Percentiles rank a stretch among this genome's conserved stretches.
phyloP scores from a whole-genome alignment of 2,888 invertebrate species.

The Tortrix viridana region DNA sequence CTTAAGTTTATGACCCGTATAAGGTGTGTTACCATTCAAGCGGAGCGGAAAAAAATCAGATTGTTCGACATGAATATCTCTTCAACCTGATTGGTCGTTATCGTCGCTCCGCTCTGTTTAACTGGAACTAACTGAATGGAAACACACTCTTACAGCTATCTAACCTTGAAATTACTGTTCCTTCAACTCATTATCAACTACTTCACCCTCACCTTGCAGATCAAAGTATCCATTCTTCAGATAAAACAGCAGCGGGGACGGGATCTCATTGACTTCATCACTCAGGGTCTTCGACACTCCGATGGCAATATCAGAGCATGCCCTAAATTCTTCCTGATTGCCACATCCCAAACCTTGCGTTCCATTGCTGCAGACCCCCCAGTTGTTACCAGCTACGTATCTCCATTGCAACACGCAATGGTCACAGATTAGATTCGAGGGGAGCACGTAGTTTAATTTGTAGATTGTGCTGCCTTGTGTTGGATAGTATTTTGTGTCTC shows the following conservation, averaged over 20 bases:
- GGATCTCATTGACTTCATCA: slow-evolving; percentile 48
- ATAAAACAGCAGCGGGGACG: slow-evolving; percentile 47
- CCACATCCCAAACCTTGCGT: slow-evolving; percentile 92
- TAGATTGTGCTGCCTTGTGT: slow-evolving; percentile 88
- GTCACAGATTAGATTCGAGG: slow-evolving; percentile 86
- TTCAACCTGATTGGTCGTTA: no score
- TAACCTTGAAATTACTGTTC: slow-evolving; percentile 16
- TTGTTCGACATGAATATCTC: no score
- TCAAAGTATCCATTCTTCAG: slow-evolving; percentile 52
- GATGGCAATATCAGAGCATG: slow-evolving; percentile 91
- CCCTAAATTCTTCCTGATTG: slow-evolving; percentile 92
- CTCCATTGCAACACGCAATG: slow-evolving; percentile 95
- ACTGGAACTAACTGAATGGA: slow-evolving; percentile 14
- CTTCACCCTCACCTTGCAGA: slow-evolving; percentile 47
- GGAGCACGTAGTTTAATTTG: slow-evolving; percentile 86
- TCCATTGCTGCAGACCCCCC: slow-evolving; percentile 89
- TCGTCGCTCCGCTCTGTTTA: no score
- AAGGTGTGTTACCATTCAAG: no score
- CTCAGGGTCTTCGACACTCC: slow-evolving; percentile 71
- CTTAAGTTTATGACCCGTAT: no score
- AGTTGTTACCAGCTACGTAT: slow-evolving; percentile 93
- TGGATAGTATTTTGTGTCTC: slow-evolving; percentile 87
- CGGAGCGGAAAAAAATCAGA: no score
- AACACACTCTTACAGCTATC: slow-evolving; percentile 2
- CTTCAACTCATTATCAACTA: slow-evolving; percentile 29